Evolutionary conservation across 23 tunicate genomes (phyloP).

Genomic region (Halocynthia aurantium): DNA sequence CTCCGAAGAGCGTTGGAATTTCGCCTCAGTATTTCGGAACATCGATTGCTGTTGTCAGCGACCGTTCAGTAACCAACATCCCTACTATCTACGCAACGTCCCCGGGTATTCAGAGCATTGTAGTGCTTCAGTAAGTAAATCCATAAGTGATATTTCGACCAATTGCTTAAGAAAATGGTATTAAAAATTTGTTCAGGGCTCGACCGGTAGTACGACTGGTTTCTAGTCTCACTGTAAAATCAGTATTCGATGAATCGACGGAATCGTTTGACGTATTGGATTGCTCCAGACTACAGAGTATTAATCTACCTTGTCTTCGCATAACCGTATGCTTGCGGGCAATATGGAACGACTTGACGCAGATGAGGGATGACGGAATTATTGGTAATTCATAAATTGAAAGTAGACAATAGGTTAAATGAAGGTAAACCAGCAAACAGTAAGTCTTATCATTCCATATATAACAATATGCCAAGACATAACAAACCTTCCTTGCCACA

Average conservation of each 20-base stretch:
- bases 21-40: constrained; percentile 21
- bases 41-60: constrained; percentile 2
- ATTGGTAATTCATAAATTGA: not conserved
- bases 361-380: not conserved
- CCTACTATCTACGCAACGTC: constrained; percentile 2
- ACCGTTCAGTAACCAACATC: not conserved
- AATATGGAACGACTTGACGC: not conserved
- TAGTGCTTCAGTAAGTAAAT: not conserved
- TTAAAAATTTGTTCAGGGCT: not conserved
- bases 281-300: constrained; percentile 2
- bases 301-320: not conserved
- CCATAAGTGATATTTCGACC: not conserved
- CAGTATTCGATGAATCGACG: not conserved
- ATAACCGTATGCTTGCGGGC: constrained; percentile 2
- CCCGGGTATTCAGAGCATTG: not conserved
- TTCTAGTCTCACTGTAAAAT: not conserved
- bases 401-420: no score
- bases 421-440: no score
- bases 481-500: no score
- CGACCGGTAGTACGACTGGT: constrained; percentile 14
- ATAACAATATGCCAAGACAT: no score
- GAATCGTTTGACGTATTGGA: not conserved
- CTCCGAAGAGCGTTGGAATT: not conserved
- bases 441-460: no score
- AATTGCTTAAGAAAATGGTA: not conserved